Evolutionary conservation across 1,140 invertebrate genomes (phyloP), one percentile per base, ranked within the genome.

Genomic region (Meloidogyne chitwoodi): DNA sequence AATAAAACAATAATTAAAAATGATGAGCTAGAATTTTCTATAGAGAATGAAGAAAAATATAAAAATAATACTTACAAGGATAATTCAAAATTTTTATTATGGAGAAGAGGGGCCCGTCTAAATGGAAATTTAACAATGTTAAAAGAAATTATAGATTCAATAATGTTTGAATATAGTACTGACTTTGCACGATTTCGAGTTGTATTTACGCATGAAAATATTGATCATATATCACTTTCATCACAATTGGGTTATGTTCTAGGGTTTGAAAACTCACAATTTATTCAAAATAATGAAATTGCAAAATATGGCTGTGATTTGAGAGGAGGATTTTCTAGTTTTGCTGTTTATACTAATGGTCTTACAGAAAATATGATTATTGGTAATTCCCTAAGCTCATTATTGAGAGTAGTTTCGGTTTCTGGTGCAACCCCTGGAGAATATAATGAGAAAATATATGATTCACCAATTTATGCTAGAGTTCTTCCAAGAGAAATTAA

Each of bases 321-420:
- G n/a, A n/a, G n/a, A n/a, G n/a, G n/a, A n/a, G n/a, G n/a, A n/a
- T n/a, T n/a, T n/a, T n/a, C n/a, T n/a, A n/a, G n/a, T n/a, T 70
- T 75, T 14, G 69, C 22, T 10, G 74, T 75, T 5, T 75, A 75
- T 34, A 12, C 31, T 1, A 31, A 61, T 12, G 72, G 29, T 10
- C 22, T 44, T 0, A 29, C 27, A 26, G 48, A 75, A 6, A 56
- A 65, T 4, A 67, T 75, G 74, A 75, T 75, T 76, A n/a, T 75
- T 34, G 74, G 74, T 29, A 27, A 75, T 12, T 26, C 31, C 1
- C 34, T 75, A 2, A 75, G 29, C 4, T 75, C 29, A 0, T n/a
- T 71, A 22, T 12, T 71, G 2, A 8, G 69, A 19, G 34, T 61
- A 1, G 61, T 71, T 16, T 24, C 69, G 0, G 12, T 41, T 41